These are phyloP conservation scores for Molanna angustata DNA, from an alignment of 2,888 invertebrate species.

Conservation along the genomic window DNA sequence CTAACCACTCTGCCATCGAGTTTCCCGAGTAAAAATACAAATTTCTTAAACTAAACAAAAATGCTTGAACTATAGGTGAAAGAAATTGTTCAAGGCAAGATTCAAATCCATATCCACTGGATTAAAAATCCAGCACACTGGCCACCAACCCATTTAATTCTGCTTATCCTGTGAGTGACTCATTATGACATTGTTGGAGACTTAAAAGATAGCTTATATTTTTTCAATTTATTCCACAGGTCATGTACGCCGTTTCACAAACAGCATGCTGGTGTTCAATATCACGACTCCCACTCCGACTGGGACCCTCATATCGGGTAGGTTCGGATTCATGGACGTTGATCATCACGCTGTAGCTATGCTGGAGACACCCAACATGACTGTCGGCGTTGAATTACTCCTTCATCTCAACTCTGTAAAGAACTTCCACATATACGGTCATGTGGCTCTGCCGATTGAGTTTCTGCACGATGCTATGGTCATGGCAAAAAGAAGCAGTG, in stretches of 20 bases:
- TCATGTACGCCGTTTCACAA: slow-evolving; percentile 66
- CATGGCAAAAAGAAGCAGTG: slow-evolving; percentile 65
- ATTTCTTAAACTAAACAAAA: too few relatives aligned
- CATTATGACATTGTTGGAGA: too few relatives aligned
- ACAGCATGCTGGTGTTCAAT: slow-evolving; percentile 73
- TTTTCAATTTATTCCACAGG: slow-evolving; percentile 51
- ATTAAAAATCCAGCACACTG: too few relatives aligned
- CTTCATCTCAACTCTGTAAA: slow-evolving; percentile 60
- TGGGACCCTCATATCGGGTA: slow-evolving; percentile 61
- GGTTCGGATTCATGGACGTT: slow-evolving; percentile 70
- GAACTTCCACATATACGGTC: slow-evolving; percentile 72
- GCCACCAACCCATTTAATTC: too few relatives aligned
- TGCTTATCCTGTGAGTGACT: too few relatives aligned
- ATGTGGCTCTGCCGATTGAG: slow-evolving; percentile 71
- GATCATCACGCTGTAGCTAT: slow-evolving; percentile 71
- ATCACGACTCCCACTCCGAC: slow-evolving; percentile 71
- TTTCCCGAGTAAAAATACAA: too few relatives aligned
- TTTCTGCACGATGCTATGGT: slow-evolving; percentile 64
- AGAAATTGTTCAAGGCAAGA: too few relatives aligned
- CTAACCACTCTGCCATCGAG: too few relatives aligned
- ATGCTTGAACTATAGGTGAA: too few relatives aligned
- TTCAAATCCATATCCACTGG: too few relatives aligned
- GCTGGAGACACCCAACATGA: slow-evolving; percentile 65
- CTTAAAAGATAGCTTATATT: not conserved
- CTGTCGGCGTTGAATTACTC: slow-evolving; percentile 66